These are phyloP conservation scores for Pterostichus niger DNA, from an alignment of 2,888 invertebrate species.

Conservation along the genomic window DNA sequence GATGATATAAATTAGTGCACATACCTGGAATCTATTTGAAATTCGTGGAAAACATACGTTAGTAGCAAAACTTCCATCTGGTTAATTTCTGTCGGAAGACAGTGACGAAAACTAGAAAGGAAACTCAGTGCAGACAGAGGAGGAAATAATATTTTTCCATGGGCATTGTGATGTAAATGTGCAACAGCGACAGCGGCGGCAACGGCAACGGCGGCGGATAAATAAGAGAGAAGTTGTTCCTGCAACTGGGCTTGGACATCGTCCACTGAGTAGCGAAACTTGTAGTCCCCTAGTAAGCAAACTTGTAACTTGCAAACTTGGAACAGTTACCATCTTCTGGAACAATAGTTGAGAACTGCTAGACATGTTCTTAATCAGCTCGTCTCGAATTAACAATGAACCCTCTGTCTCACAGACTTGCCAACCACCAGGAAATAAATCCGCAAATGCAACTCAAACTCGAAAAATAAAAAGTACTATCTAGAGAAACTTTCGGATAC, in stretches of 20 bases:
- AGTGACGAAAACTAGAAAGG: constrained; percentile 16
- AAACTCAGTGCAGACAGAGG: constrained; percentile 9
- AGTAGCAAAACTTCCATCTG: constrained; percentile 6
- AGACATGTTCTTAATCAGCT: constrained; percentile 65
- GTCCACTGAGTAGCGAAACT: constrained; percentile 60
- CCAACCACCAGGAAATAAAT: constrained; percentile 2
- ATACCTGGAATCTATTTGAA: too few species aligned
- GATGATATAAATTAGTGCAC: too few species aligned
- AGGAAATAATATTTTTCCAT: constrained; percentile 51
- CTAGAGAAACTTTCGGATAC: background rate
- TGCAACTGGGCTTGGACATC: constrained; percentile 57
- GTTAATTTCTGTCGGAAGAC: constrained; percentile 47
- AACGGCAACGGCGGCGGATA: background rate
- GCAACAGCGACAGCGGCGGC: background rate
- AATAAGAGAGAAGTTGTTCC: constrained; percentile 40
- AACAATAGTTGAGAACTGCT: constrained; percentile 59
- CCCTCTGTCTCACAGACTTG: constrained; percentile 10
- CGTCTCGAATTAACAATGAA: constrained; percentile 60
- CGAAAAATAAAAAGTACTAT: too few species aligned
- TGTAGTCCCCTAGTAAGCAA: constrained; percentile 64
- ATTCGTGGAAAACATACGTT: background rate
- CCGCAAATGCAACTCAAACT: background rate
- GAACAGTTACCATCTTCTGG: constrained; percentile 62
- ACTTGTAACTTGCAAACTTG: constrained; percentile 63
- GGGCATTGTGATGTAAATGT: constrained; percentile 55